Percentiles rank a stretch among this genome's conserved stretches.
phyloP scores from a whole-genome alignment of 1,140 invertebrate genomes.

The Maconellicoccus hirsutus region DNA sequence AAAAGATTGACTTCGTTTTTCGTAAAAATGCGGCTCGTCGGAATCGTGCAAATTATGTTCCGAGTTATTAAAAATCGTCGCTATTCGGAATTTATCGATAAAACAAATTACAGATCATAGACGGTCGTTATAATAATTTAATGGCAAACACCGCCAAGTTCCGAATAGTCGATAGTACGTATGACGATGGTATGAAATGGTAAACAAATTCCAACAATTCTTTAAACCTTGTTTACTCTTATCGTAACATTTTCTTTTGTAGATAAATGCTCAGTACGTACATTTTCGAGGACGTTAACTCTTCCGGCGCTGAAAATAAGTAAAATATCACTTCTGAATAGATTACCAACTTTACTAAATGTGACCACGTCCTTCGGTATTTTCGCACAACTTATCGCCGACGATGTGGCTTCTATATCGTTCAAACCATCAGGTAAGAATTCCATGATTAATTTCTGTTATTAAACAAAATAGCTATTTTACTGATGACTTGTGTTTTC shows the following conservation, averaged over 20 bases:
- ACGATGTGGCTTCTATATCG: not conserved
- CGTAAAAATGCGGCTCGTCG: too few relatives aligned
- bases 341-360: not conserved
- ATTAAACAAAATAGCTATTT: not conserved
- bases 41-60: too few relatives aligned
- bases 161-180: constrained; percentile 64
- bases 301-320: not conserved
- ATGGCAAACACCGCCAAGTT: constrained; percentile 57
- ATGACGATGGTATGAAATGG: constrained; percentile 55
- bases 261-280: not conserved
- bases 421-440: not conserved
- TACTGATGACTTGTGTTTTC: not conserved
- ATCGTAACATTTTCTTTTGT: not conserved
- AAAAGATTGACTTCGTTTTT: too few relatives aligned
- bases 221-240: not conserved
- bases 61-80: too few relatives aligned
- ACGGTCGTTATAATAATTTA: constrained; percentile 78
- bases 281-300: not conserved
- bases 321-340: not conserved
- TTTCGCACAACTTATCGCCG: not conserved
- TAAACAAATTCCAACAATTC: not conserved
- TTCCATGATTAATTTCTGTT: too few relatives aligned
- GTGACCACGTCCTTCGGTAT: not conserved
- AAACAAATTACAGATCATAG: constrained; percentile 50
- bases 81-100: too few relatives aligned